Base-by-base conservation (phyloP, 2,888 invertebrate species). In the Epsilonema sp. region DNA sequence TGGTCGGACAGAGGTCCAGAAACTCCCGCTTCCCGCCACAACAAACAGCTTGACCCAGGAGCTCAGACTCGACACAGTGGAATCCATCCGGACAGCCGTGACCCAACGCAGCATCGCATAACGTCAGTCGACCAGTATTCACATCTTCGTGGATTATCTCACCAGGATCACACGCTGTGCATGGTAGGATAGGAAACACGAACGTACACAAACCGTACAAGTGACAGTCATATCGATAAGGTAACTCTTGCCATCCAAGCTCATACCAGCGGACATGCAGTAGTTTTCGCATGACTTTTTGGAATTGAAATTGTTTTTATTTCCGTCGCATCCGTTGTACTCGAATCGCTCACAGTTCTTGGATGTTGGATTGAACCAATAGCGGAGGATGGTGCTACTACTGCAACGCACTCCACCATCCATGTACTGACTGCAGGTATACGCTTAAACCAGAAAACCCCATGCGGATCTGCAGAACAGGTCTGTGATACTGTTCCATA, bases 271-370 rank as follows among this genome's bases (percentile, higher is more conserved):
- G 25, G 58, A 57, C 20, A 59, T 53, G 51, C 62, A 62, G 45
- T 61, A 62, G 54, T 61, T 62, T 48, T 59, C 57, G 45, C 63
- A 63, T 8, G 57, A 51, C 46, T 59, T 58, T 50, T 59, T 56
- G 1, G 57, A 53, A 26, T 60, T 58, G 46, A 62, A 63, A 50
- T 62, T 64, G 54, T 63, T 63, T 5, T 61, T 51, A 49, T 63
- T 63, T 37, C 61, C 58, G 45, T 58, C 60, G 47, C 63, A 62
- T 41, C 63, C 63, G 49, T 60, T 61, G 55, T 61, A 63, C 45
- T 58, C 57, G 50, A 61, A 62, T 1, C 56, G 54, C 13, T 47
- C 39, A 24, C 49, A 49, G 16, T 26, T 37, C n/a, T 26, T 26
- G 3, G 31, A 23, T 11, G 20, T 39, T 2, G 3, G 1, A 23